These are phyloP conservation scores for Aleiodes leptofemur DNA, from an alignment of 2,888 invertebrate species.

Conservation along the genomic window DNA sequence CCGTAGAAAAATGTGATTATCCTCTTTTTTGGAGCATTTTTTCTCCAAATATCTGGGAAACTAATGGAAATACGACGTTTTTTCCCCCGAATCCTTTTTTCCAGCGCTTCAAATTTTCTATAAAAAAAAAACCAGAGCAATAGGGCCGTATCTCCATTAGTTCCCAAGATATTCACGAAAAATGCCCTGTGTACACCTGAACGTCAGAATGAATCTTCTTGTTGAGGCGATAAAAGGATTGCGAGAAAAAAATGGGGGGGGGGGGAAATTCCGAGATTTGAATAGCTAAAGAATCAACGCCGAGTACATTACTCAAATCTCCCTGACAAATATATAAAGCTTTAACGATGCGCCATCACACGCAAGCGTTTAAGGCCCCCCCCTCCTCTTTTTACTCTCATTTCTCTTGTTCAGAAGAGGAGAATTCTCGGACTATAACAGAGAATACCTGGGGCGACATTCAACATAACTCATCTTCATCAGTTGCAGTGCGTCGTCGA, in stretches of 20 bases:
- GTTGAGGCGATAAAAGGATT: neutral
- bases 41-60: no score
- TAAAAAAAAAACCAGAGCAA: no score
- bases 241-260: slow-evolving; percentile 29
- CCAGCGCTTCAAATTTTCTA: no score
- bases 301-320: slow-evolving; percentile 63
- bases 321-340: slow-evolving; percentile 65
- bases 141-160: no score
- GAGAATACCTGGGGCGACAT: slow-evolving; percentile 59
- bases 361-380: slow-evolving; percentile 64
- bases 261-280: neutral
- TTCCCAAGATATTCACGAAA: no score
- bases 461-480: slow-evolving; percentile 63
- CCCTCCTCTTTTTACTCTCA: slow-evolving; percentile 29
- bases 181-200: no score
- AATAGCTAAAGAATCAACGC: slow-evolving; percentile 8
- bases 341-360: slow-evolving; percentile 64
- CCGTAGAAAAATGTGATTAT: no score
- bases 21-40: no score
- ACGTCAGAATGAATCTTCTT: no score
- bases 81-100: no score
- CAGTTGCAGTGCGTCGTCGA: slow-evolving; percentile 57
- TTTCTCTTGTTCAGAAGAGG: slow-evolving; percentile 22
- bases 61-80: no score
- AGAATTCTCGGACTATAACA: slow-evolving; percentile 30